phyloP scores from a whole-genome alignment of 2,113 vertebrate genomes.

The Elephas maximus region DNA sequence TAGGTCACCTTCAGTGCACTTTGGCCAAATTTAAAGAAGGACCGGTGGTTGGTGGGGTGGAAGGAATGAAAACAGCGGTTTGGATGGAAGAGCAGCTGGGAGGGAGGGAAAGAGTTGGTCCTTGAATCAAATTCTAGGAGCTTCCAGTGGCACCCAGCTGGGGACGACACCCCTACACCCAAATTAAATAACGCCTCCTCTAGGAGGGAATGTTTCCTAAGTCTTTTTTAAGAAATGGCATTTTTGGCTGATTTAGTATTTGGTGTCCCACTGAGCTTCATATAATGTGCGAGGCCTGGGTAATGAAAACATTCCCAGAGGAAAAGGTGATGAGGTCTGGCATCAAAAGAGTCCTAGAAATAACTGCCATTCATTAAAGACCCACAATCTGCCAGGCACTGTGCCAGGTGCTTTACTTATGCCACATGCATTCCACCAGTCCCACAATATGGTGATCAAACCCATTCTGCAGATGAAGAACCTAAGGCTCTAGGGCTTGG shows the following conservation, averaged over 20 bases:
- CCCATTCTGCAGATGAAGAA: too few relatives aligned
- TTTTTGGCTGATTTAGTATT: background rate
- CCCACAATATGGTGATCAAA: too few relatives aligned
- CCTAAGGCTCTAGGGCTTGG: too few relatives aligned
- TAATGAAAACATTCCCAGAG: background rate
- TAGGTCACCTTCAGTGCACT: background rate
- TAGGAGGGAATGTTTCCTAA: background rate
- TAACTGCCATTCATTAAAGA: background rate
- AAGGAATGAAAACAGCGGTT: background rate
- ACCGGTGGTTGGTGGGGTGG: background rate
- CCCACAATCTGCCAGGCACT: too few relatives aligned
- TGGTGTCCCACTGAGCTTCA: background rate
- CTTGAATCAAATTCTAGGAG: background rate
- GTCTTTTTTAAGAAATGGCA: background rate
- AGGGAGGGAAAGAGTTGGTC: background rate
- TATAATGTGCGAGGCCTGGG: background rate
- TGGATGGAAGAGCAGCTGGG: background rate
- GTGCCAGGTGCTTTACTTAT: too few relatives aligned
- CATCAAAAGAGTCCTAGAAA: background rate
- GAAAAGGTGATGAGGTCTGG: background rate
- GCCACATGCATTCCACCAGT: too few relatives aligned
- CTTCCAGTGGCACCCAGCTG: background rate
- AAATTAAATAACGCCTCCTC: background rate
- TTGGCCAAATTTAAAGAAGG: background rate
- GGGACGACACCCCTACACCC: background rate